Evolutionary conservation across 2,888 invertebrate genomes (phyloP).

Genomic region (Drosophila pseudotakahashii): DNA sequence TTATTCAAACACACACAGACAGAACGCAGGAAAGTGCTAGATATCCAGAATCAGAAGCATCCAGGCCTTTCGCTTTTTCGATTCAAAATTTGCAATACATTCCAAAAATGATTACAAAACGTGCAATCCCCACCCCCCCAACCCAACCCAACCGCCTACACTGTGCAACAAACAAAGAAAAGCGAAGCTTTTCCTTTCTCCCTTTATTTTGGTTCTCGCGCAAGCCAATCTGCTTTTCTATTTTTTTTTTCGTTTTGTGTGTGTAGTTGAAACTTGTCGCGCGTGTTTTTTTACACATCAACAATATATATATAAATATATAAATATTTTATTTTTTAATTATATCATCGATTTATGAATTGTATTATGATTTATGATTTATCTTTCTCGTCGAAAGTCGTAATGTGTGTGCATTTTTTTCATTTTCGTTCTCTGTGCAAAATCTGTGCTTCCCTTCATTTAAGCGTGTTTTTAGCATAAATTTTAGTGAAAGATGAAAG

Average conservation of each 20-base stretch:
- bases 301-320: slow-evolving; percentile 38
- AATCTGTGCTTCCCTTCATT: slow-evolving; percentile 82
- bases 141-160: neutral
- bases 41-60: neutral
- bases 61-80: neutral
- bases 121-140: neutral
- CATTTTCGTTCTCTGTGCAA: slow-evolving; percentile 68
- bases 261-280: slow-evolving; percentile 31
- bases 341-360: slow-evolving; percentile 40
- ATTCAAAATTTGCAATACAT: slow-evolving; percentile 30
- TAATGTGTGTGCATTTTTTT: slow-evolving; percentile 44
- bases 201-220: slow-evolving; percentile 7
- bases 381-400: slow-evolving; percentile 48
- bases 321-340: slow-evolving; percentile 45
- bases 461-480: slow-evolving; percentile 81
- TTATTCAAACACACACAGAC: slow-evolving; percentile 41
- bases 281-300: slow-evolving; percentile 36
- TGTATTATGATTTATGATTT: slow-evolving; percentile 37
- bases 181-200: slow-evolving; percentile 39
- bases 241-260: slow-evolving; percentile 30
- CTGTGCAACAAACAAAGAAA: slow-evolving; percentile 25
- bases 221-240: slow-evolving; percentile 11
- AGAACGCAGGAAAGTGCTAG: slow-evolving; percentile 27
- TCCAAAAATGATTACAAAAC: neutral
- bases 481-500: slow-evolving; percentile 76